Percentiles rank a stretch among this genome's conserved stretches.
phyloP scores from a whole-genome alignment of 1,140 invertebrate species.

The Zaprionus africanus region DNA sequence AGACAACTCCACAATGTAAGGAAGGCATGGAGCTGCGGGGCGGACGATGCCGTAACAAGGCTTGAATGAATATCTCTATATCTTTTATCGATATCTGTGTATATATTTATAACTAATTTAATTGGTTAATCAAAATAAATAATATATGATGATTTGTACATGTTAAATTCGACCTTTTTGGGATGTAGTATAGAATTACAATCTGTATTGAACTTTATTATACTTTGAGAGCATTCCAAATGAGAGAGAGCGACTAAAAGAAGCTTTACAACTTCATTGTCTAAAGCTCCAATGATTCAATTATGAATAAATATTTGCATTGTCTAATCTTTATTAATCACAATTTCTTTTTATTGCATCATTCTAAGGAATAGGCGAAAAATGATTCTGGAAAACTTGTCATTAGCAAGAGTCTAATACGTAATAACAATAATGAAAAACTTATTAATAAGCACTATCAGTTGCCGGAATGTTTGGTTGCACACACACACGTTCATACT shows the following conservation, averaged over 20 bases:
- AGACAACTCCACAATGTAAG: conserved; percentile 41
- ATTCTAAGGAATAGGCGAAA: not conserved
- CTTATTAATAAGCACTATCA: not conserved
- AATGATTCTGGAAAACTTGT: no score
- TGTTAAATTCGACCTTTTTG: not conserved
- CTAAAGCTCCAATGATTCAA: not conserved
- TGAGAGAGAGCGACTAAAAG: no score
- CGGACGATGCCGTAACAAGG: conserved; percentile 55
- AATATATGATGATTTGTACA: not conserved
- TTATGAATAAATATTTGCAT: not conserved
- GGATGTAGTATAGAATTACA: not conserved
- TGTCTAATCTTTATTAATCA: not conserved
- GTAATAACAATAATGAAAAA: not conserved
- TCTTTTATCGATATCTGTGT: conserved; percentile 2
- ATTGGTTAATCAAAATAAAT: not conserved
- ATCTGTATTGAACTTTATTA: not conserved
- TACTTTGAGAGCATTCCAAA: not conserved
- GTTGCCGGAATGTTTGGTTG: not conserved
- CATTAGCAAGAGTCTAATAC: no score
- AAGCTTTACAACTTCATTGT: not conserved
- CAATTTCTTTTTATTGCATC: not conserved
- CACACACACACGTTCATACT: not conserved
- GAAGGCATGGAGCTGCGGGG: conserved; percentile 30
- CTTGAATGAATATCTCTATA: conserved; percentile 21
- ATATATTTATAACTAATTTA: not conserved